Percentiles rank a stretch among this genome's conserved stretches.
Conservation (phyloP, 2,888 invertebrate species). For the Tachina grossa region DNA sequence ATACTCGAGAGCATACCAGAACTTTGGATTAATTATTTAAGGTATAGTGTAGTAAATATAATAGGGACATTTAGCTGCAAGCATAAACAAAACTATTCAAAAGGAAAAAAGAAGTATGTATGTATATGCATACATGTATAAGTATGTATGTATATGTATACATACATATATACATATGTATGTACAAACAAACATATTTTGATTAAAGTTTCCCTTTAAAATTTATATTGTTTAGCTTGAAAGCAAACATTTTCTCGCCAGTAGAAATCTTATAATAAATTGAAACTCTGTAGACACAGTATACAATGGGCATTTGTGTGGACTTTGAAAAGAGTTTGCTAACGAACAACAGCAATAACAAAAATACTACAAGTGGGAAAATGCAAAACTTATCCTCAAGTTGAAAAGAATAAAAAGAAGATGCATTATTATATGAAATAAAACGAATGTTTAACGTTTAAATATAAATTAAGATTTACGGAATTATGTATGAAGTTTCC, state of each 20-base stretch:
- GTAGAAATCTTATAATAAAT: constrained; percentile 41
- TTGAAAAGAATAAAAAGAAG: background rate
- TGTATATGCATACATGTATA: too few species aligned
- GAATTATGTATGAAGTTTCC: constrained; percentile 50
- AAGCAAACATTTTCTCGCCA: constrained; percentile 37
- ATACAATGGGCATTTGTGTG: constrained; percentile 34
- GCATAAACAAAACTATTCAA: constrained; percentile 16
- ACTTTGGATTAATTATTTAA: background rate
- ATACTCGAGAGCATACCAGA: background rate
- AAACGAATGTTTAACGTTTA: constrained; percentile 45
- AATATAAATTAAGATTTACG: constrained; percentile 60
- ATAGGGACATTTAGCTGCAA: background rate
- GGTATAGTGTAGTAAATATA: background rate
- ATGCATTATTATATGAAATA: background rate
- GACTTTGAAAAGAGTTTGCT: constrained; percentile 41
- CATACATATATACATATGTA: background rate
- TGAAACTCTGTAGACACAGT: constrained; percentile 34
- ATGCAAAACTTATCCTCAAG: constrained; percentile 41
- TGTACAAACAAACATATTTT: background rate
- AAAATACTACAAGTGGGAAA: constrained; percentile 28
- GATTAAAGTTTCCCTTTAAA: background rate
- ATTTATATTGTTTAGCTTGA: constrained; percentile 18
- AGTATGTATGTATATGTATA: too few species aligned
- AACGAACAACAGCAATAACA: background rate
- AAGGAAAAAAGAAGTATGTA: background rate